Evolutionary conservation across 2,888 invertebrate genomes (phyloP).

Genomic region (Dolichomitus sp.): DNA sequence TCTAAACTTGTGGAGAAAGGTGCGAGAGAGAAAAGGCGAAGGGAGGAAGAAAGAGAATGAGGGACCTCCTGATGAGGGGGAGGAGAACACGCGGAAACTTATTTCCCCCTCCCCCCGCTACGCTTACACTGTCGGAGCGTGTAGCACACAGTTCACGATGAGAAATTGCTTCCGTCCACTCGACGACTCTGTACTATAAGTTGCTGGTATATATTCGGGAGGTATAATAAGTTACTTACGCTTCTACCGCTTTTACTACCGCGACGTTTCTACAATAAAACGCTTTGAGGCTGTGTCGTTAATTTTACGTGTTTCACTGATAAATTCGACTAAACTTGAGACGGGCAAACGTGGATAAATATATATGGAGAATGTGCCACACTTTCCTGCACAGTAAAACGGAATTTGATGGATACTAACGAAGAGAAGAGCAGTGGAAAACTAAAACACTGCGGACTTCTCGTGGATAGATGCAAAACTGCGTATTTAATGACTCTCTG

Average conservation of each 20-base stretch:
- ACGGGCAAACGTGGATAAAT: not conserved
- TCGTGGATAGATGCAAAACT: constrained; percentile 1
- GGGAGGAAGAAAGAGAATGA: constrained; percentile 18
- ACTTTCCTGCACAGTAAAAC: not conserved
- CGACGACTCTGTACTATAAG: constrained; percentile 56
- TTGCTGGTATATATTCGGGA: constrained; percentile 38
- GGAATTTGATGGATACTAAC: not conserved
- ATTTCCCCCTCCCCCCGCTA: not conserved
- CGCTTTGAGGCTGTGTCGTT: constrained; percentile 56
- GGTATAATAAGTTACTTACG: constrained; percentile 59
- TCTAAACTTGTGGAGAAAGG: constrained; percentile 78
- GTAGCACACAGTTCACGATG: constrained; percentile 51
- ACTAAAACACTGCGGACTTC: constrained; percentile 9
- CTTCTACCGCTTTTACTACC: constrained; percentile 48
- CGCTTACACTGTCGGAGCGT: constrained; percentile 39
- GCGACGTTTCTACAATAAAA: constrained; percentile 53
- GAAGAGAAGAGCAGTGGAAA: not conserved
- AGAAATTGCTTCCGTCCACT: constrained; percentile 69
- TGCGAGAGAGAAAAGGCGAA: constrained; percentile 44
- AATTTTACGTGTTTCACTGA: constrained; percentile 56
- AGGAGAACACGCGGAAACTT: constrained; percentile 42
- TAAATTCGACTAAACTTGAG: constrained; percentile 46
- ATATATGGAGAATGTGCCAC: not conserved
- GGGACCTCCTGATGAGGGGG: constrained; percentile 39
- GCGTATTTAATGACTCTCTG: constrained; percentile 33